These are phyloP conservation scores for Crotalus helleri DNA, from an alignment of 2,113 vertebrate species.

Conservation along the genomic window DNA sequence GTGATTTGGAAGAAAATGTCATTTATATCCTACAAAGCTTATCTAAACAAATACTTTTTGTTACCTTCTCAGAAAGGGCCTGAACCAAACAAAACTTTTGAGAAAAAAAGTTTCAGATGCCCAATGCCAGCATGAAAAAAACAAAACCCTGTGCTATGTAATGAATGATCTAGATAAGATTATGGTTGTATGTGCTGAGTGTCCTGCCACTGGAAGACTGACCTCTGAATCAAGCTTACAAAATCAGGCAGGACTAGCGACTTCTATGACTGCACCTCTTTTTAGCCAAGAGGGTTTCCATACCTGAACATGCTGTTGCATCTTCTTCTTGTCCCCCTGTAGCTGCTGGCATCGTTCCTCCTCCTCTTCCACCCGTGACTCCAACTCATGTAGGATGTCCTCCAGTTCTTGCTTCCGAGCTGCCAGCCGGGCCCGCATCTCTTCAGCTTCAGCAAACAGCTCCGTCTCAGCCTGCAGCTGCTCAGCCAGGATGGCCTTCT, in stretches of 20 bases:
- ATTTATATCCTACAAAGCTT: not conserved
- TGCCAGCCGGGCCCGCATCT: slow-evolving; percentile 78
- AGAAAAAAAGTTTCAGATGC: not conserved
- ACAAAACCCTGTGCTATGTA: not conserved
- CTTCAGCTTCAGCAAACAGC: slow-evolving; percentile 83
- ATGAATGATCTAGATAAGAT: not conserved
- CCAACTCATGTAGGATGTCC: slow-evolving; percentile 79
- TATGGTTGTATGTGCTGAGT: not conserved
- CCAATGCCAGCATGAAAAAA: not conserved
- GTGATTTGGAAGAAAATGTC: not conserved
- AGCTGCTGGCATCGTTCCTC: slow-evolving; percentile 76
- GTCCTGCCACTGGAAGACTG: not conserved
- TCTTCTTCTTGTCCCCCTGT: slow-evolving; percentile 78
- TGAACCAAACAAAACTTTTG: not conserved
- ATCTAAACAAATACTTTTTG: not conserved
- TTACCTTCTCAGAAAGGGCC: not conserved
- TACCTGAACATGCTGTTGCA: slow-evolving; percentile 81
- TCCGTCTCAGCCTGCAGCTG: slow-evolving; percentile 85
- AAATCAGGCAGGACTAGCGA: not conserved
- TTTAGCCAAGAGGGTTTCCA: not conserved
- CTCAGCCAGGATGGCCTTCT: slow-evolving; percentile 79
- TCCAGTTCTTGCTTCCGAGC: slow-evolving; percentile 81
- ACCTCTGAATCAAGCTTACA: not conserved
- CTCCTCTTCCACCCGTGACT: slow-evolving; percentile 80
- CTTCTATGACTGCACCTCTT: fast-evolving